phyloP scores from a whole-genome alignment of 2,113 vertebrate genomes.

The Phrynosoma blainvillii region DNA sequence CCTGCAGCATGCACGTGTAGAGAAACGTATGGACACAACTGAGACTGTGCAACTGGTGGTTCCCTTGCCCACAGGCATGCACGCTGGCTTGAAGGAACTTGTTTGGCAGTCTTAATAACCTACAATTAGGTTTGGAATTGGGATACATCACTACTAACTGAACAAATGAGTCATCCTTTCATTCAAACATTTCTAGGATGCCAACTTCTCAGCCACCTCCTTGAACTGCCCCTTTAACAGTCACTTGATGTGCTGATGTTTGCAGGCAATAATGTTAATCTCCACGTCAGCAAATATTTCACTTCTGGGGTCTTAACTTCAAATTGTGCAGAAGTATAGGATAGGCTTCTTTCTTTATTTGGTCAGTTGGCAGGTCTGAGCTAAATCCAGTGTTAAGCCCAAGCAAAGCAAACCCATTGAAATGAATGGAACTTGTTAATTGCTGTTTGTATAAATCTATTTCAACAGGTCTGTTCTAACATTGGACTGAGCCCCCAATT shows the following conservation, averaged over 20 bases:
- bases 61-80: constrained; percentile 25
- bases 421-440: no score
- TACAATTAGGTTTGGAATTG: not conserved
- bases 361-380: not conserved
- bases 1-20: not conserved
- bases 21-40: not conserved
- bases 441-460: no score
- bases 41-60: not conserved
- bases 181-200: not conserved
- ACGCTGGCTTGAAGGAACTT: constrained; percentile 17
- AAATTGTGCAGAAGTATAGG: not conserved
- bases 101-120: constrained; percentile 13
- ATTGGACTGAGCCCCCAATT: no score
- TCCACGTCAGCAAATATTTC: not conserved
- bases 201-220: not conserved
- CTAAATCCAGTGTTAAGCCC: no score
- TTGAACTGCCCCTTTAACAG: not conserved
- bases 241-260: not conserved
- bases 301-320: not conserved
- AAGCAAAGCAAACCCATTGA: no score
- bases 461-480: no score
- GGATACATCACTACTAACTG: not conserved
- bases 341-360: not conserved
- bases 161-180: not conserved
- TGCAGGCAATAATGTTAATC: not conserved